Base-by-base conservation (phyloP, 2,113 vertebrate species). In the Engraulis encrasicolus region DNA sequence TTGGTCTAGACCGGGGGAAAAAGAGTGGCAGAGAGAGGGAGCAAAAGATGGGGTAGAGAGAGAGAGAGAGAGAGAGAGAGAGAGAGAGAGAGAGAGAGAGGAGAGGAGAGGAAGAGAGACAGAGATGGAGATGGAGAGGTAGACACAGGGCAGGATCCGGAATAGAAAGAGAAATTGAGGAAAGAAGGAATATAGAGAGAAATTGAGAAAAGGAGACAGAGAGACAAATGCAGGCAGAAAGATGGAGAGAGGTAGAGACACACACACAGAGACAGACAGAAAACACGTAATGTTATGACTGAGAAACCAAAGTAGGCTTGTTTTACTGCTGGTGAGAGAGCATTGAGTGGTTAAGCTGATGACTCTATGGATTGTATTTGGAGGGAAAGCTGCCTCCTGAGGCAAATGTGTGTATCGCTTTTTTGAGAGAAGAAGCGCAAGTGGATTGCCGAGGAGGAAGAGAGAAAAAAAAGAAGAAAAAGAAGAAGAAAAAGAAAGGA, bases 1-100 rank as follows among this genome's bases (percentile, higher is more conserved):
- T 96, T 97, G 96, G 94, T 97, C 97, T 97, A n/a, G n/a, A n/a
- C n/a, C n/a, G n/a, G n/a, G n/a, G 94, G 34, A 23, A 82, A 48
- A 85, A 80, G 78, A 15, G 19, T 54, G 78, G 40, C 2, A 82
- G 37, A 36, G 66, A 38, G 52, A 49, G 78, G 79, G 37, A 81
- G 27, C 82, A 36, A 54, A n/a, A n/a, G n/a, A n/a, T n/a, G n/a
- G n/a, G n/a, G n/a, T n/a, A n/a, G n/a, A n/a, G n/a, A n/a, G n/a
- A n/a, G n/a, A n/a, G n/a, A n/a, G n/a, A n/a, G n/a, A n/a, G n/a
- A n/a, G n/a, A n/a, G n/a, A n/a, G n/a, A n/a, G n/a, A n/a, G n/a
- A n/a, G n/a, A n/a, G n/a, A n/a, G n/a, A n/a, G n/a, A n/a, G n/a
- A n/a, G n/a, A n/a, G n/a, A n/a, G n/a, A n/a, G n/a, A n/a, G n/a